Base-by-base conservation (phyloP, 1,140 invertebrate species). In the Cydia pomonella region DNA sequence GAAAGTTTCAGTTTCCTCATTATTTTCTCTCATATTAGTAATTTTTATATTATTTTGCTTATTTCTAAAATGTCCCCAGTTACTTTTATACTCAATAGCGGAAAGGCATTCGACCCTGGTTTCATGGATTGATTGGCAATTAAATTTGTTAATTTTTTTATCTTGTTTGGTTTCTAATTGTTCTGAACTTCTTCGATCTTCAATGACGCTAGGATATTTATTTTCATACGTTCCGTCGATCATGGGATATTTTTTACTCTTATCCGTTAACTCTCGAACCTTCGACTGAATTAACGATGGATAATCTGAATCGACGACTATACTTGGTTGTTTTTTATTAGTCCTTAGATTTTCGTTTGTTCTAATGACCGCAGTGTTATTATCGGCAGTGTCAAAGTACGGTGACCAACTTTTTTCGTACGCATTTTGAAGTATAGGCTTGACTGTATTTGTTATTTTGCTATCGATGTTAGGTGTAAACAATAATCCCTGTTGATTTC, bases 391-490 rank as follows among this genome's bases (percentile, higher is more conserved):
- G 21, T 59, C 53, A 59, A 59, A 59, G 21, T 59, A 59, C n/a
- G 53, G 53, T 59, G 53, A 59, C 53, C 53, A 59, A 59, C 9
- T 59, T 59, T 59, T 59, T 23, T 59, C 18, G 21, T 23, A 59
- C 7, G 53, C 9, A 3, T 59, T 12, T 59, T 59, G 10, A 10
- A 23, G 4, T 59, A 18, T 59, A 23, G 18, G 7, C 18, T 59
- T 21, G 2, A 23, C n/a, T 59, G 3, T 59, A 59, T 23, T 21
- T 3, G 53, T 12, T 6, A 18, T 53, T 53, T 53, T n/a, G 16
- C 9, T 53, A 12, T 59, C 4, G 9, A 7, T n/a, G 9, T 59
- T 59, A 18, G 53, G 53, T 23, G 21, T 59, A 59, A 59, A 59
- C 23, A 10, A 23, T 23, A 23, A 18, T 59, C 53, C 53, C 18